Conservation (phyloP, 2,113 vertebrate genomes). For the Grammomys surdaster region DNA sequence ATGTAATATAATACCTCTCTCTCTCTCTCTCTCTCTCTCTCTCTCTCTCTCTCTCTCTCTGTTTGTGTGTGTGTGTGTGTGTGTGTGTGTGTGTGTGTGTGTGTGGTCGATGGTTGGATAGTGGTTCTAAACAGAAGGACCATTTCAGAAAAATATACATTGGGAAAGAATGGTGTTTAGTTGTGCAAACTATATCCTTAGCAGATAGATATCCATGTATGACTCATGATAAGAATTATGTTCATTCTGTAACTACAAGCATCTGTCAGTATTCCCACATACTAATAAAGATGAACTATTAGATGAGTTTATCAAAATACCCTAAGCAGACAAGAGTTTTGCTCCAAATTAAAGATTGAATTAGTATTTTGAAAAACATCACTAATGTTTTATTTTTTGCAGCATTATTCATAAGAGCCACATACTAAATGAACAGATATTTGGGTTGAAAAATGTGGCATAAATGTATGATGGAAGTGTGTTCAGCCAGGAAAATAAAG, state of each 20-base stretch:
- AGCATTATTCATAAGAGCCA: not conserved
- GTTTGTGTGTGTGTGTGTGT: not conserved
- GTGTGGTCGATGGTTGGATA: not conserved
- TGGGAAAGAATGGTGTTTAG: not conserved
- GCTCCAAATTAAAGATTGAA: not conserved
- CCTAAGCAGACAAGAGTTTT: not conserved
- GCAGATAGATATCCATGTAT: not conserved
- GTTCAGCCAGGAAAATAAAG: not conserved
- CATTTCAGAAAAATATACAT: not conserved
- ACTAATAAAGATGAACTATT: not conserved
- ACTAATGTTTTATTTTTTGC: not conserved
- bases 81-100: not conserved
- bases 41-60: too few species aligned
- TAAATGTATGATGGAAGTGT: not conserved
- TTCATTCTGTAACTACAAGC: not conserved
- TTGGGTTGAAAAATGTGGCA: not conserved
- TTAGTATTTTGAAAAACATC: not conserved
- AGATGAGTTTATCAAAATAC: not conserved
- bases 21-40: too few species aligned
- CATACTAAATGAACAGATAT: not conserved
- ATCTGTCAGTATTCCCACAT: not conserved
- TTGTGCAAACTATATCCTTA: not conserved
- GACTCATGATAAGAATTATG: not conserved
- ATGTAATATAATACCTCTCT: not conserved
- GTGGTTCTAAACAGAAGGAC: not conserved